A percentile compares a stretch with the other conserved stretches of the same genome.
Conservation (phyloP, 1,140 invertebrate species). For the Chionoecetes opilio region DNA sequence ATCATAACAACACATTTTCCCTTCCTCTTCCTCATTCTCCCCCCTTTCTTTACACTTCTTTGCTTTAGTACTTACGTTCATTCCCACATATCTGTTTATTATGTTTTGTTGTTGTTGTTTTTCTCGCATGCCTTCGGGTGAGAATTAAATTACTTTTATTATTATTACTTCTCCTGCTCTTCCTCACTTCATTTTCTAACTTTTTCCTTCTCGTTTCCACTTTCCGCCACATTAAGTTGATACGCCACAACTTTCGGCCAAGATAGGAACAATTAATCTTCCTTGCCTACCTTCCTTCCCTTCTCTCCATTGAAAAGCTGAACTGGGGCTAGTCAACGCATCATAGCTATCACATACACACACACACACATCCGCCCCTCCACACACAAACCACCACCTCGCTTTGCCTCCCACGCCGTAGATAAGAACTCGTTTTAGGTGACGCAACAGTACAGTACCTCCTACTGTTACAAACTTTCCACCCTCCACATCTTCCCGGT, state of each 20-base stretch:
- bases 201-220: background rate
- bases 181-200: background rate
- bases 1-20: background rate
- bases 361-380: background rate
- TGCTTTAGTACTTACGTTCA: no score
- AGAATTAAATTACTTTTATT: no score
- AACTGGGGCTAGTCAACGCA: background rate
- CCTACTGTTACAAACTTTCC: no score
- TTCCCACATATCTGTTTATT: background rate
- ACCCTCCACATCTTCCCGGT: no score
- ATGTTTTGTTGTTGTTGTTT: background rate
- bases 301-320: background rate
- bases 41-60: background rate
- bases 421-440: background rate
- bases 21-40: background rate
- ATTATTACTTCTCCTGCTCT: background rate
- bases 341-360: background rate
- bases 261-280: background rate
- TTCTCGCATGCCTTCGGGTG: no score
- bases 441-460: no score
- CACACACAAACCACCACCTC: background rate
- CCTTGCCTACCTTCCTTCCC: background rate
- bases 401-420: background rate
- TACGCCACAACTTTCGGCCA: no score
- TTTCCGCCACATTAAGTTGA: no score